Base-by-base conservation (phyloP, 2,113 vertebrate genomes). In the Lasiurus borealis region DNA sequence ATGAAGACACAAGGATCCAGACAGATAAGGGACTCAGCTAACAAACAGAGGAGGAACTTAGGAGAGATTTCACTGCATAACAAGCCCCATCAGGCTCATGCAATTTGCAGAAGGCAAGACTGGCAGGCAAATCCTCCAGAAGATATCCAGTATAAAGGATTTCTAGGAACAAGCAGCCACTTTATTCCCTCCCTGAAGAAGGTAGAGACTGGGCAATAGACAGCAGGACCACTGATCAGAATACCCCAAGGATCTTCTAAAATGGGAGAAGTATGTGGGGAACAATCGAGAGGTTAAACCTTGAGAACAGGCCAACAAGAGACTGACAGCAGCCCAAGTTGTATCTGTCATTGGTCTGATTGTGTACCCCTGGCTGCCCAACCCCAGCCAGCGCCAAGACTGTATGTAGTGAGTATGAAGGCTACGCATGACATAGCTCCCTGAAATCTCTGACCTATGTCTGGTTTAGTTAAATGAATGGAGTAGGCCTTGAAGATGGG, bases 91-190 rank as follows among this genome's bases (percentile, higher is more conserved):
- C 76, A 50, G 34, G 9, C 23, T 23, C 72, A 44, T 13, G 52
- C 18, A 94, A 84, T n/a, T 91, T 94, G 44, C 40, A 85, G 59
- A 92, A 83, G 64, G 19, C 85, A 87, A 93, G 13, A 8, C 23
- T 27, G 59, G 25, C 29, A 57, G 27, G 64, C 21, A 71, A 81
- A 94, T 86, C 83, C 78, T 50, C 48, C 83, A 85, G 34, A 72
- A 66, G 66, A 34, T 69, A 88, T 34, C 23, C 27, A 71, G 21
- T 27, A 27, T 48, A 82, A 84, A 89, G 34, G 82, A 93, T 88
- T 94, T 72, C 21, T 23, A 92, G n/a, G n/a, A n/a, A n/a, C n/a
- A n/a, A n/a, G 48, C 34, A 82, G 50, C 18, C 80, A 81, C 50
- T 80, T 46, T 91, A 46, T 86, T 75, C 44, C 69, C 44, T 83